These are phyloP conservation scores for Ptiloglossa arizonensis DNA, from an alignment of 1,140 invertebrate species.

Conservation along the genomic window DNA sequence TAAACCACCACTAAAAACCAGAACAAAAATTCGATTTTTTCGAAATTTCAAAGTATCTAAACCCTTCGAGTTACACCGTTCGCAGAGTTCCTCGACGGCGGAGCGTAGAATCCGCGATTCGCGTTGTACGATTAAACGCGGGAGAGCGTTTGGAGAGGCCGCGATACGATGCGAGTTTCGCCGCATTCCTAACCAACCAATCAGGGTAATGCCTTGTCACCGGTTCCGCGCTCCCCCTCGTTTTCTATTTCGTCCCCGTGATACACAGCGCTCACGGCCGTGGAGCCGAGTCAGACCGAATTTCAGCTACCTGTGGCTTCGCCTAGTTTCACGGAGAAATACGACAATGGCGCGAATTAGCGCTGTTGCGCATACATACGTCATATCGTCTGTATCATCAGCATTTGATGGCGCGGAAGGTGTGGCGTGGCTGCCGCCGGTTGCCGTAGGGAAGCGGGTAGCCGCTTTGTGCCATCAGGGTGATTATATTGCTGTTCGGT, in stretches of 20 bases:
- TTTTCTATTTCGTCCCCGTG: conserved; percentile 30
- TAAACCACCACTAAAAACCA: too few species aligned
- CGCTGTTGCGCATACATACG: conserved; percentile 69
- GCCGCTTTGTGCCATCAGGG: conserved; percentile 79
- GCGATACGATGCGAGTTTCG: not conserved
- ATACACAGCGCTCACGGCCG: not conserved
- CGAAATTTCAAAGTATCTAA: too few species aligned
- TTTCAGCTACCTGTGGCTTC: conserved; percentile 76
- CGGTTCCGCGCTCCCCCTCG: not conserved
- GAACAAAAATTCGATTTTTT: too few species aligned
- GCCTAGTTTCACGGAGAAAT: conserved; percentile 69
- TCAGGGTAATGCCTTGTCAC: not conserved
- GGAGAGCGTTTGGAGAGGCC: not conserved
- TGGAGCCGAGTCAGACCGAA: conserved; percentile 27
- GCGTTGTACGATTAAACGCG: not conserved
- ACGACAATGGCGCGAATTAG: conserved; percentile 79
- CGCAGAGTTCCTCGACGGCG: too few species aligned
- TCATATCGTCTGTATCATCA: conserved; percentile 80
- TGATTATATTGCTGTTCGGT: conserved; percentile 80
- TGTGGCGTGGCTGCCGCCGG: conserved; percentile 57
- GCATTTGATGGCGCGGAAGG: conserved; percentile 75
- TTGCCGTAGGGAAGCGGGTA: conserved; percentile 63
- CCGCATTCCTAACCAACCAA: conserved; percentile 20
- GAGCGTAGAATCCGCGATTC: not conserved
- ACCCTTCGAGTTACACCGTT: too few species aligned